Evolutionary conservation across 2,797 vertebrate genomes (phyloP).

Genomic region (Enteromius mattozi): DNA sequence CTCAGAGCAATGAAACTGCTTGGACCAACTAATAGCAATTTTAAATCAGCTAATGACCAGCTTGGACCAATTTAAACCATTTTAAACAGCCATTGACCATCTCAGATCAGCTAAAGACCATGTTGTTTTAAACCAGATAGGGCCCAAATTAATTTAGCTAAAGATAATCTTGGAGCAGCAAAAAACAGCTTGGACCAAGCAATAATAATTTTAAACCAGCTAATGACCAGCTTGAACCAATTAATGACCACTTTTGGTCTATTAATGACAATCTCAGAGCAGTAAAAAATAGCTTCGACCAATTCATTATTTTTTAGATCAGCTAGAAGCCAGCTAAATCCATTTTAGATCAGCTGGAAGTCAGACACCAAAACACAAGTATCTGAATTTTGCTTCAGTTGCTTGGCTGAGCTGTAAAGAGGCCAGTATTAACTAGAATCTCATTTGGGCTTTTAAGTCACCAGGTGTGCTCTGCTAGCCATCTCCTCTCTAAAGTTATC

Average conservation of each 20-base stretch:
- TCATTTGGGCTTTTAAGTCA: neutral
- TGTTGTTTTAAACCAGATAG: too few relatives aligned
- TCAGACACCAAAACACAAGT: neutral
- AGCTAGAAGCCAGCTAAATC: neutral
- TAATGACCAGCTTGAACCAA: neutral
- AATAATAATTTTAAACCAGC: neutral
- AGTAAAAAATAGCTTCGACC: neutral
- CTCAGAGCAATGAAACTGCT: neutral
- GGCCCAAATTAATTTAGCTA: neutral
- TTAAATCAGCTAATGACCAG: neutral
- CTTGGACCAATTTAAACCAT: neutral
- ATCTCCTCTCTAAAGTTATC: neutral
- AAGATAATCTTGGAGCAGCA: neutral
- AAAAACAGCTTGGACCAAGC: neutral
- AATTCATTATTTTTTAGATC: neutral
- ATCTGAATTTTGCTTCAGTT: neutral
- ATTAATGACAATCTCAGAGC: neutral
- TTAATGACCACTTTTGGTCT: neutral
- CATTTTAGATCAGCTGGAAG: neutral
- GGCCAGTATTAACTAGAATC: conserved; percentile 5
- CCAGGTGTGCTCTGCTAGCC: neutral
- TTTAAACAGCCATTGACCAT: neutral
- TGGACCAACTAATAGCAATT: neutral
- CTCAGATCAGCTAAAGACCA: neutral
- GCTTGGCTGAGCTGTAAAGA: neutral